Evolutionary conservation across 64 coral and sea anemone species (phyloP).

Genomic region (Actinia tenebrosa): DNA sequence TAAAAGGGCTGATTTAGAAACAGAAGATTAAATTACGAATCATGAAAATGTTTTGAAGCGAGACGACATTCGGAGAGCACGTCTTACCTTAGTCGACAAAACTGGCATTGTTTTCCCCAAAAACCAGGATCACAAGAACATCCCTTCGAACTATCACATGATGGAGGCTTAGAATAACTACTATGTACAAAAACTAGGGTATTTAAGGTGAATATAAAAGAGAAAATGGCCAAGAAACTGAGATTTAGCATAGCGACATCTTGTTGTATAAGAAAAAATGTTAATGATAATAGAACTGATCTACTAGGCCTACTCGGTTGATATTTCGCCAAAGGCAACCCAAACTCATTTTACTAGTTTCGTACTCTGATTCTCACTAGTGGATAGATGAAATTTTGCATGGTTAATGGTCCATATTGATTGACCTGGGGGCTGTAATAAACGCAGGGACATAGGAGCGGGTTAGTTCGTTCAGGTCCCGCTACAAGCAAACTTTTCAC

Average conservation of each 20-base stretch:
- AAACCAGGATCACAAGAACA: slow-evolving; percentile 61
- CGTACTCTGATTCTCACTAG: too few species aligned
- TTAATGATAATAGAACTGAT: not conserved
- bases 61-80: not conserved
- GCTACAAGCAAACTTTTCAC: too few species aligned
- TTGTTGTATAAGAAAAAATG: not conserved
- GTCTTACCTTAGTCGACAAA: slow-evolving; percentile 70
- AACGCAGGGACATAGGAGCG: too few species aligned
- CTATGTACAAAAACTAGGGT: not conserved
- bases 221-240: not conserved
- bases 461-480: too few species aligned
- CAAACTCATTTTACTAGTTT: not conserved
- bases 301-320: not conserved
- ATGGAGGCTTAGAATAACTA: slow-evolving; percentile 11
- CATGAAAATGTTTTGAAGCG: not conserved
- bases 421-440: too few species aligned
- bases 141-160: not conserved
- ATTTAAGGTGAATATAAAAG: not conserved
- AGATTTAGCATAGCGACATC: slow-evolving; percentile 7
- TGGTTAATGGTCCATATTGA: too few species aligned
- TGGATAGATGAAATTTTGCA: too few species aligned
- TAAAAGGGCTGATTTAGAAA: not conserved
- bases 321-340: not conserved
- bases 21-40: not conserved
- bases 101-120: slow-evolving; percentile 70